phyloP scores from a whole-genome alignment of 2,888 invertebrate genomes.

The Seira ritae region DNA sequence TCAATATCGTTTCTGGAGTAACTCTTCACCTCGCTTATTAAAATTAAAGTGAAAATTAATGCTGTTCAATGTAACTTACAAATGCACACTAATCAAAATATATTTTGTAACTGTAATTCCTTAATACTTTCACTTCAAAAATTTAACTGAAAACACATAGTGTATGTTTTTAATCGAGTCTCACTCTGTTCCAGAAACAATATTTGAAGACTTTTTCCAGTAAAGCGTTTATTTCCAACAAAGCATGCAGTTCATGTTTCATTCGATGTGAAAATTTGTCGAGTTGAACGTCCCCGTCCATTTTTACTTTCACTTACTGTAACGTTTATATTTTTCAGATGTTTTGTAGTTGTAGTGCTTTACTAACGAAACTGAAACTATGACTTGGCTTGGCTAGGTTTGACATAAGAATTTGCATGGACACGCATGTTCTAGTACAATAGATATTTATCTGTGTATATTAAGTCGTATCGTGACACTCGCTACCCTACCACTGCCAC shows the following conservation, averaged over 20 bases:
- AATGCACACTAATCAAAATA: too few relatives aligned
- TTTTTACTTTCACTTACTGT: conserved; percentile 42
- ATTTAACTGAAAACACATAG: too few relatives aligned
- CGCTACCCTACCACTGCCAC: background rate
- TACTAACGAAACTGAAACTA: background rate
- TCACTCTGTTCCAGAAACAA: too few relatives aligned
- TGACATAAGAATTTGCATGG: background rate
- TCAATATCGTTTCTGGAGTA: too few relatives aligned
- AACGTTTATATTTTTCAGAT: conserved; percentile 35
- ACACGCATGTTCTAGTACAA: background rate
- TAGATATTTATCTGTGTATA: conserved; percentile 28
- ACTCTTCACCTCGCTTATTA: too few relatives aligned
- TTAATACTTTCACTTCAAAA: too few relatives aligned
- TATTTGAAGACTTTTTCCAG: too few relatives aligned
- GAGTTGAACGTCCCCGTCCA: background rate
- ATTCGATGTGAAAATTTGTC: background rate
- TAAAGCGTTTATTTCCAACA: background rate
- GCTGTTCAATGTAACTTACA: too few relatives aligned
- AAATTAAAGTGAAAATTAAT: too few relatives aligned
- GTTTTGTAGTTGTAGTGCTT: background rate
- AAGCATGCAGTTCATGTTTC: background rate
- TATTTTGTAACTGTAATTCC: too few relatives aligned
- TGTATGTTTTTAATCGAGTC: too few relatives aligned
- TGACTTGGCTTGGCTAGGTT: background rate
- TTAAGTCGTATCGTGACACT: conserved; percentile 49